Evolutionary conservation across 2,113 vertebrate genomes (phyloP), one percentile per base, ranked within the genome.

Genomic region (Edolisoma coerulescens): DNA sequence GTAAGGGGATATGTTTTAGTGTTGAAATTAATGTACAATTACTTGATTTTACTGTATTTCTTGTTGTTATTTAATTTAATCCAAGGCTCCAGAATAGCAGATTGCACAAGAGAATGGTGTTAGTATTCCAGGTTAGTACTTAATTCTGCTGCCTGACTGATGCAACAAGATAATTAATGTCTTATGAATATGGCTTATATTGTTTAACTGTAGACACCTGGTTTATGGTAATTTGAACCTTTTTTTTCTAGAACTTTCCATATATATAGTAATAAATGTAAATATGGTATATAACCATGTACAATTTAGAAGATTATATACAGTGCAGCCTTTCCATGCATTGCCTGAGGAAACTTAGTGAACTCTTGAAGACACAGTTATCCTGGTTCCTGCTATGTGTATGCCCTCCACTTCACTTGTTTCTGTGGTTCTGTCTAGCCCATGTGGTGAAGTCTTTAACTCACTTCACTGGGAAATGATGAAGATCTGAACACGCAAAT

Each of bases 201-300:
- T 73, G 79, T 92, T 76, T n/a, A 79, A 76, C 63, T 91, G 71
- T 57, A 90, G 85, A 28, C 82, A 83, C 57, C 78, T 90, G 3
- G 5, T 85, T 96, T 96, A 74, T 71, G 80, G 69, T 76, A 16
- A 92, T 92, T 85, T 76, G 53, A 95, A 74, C 27, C 53, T 64
- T 87, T 91, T 76, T 87, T 87, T 94, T 50, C 77, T 89, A 90
- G 44, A 68, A 39, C 22, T 87, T 75, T 87, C 67, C 60, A 19
- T 85, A 92, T 93, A 76, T 80, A 80, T 68, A 97, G 68, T 87
- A 95, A 89, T 50, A 86, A 92, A 84, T 97, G 89, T 97, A 97
- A 97, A 96, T 96, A 97, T 20, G 32, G 78, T 79, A 91, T 88
- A 79, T 76, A 95, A 84, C 89, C 91, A 56, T 79, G 13, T 60